Base-by-base conservation (phyloP, 1,140 invertebrate genomes). In the Atta colombica region DNA sequence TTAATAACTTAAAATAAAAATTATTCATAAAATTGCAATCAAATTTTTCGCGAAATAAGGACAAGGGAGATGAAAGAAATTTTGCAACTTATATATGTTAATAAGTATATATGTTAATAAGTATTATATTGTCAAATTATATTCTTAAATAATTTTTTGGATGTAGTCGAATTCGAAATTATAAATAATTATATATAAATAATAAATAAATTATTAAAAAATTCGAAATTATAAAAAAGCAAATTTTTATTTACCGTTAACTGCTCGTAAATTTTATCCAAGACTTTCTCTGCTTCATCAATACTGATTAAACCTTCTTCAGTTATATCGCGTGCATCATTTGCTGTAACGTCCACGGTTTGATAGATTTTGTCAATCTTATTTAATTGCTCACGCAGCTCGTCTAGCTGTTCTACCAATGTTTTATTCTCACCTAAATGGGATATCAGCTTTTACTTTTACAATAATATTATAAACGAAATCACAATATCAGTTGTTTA, bases 241-340 rank as follows among this genome's bases (percentile, higher is more conserved):
- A 75, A 53, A 31, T 68, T 85, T 72, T 77, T 63, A 87, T 95
- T 93, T 92, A 96, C 96, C 87, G 96, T 96, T 51, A 98, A 95
- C 65, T 97, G 96, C 63, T 96, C 96, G 84, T 97, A 96, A 55
- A 98, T 97, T 51, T 97, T 96, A 66, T 97, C 96, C 16, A 98
- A 97, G 5, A 97, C 97, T 65, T 96, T 96, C 91, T 98, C 97
- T 0, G 97, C 97, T 74, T 96, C 96, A 0, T 97, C 97, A n/a
- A 98, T 97, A 92, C 97, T 98, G 39, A 95, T 95, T 63, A 96
- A 95, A 28, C 97, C 97, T 88, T 96, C 95, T 7, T 95, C 96
- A 0, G 97, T 96, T 45, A 97, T 96, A 25, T 95, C 95, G 71
- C 96, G 96, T 0, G 97, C 97, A 77, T 96, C 96, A n/a, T 95